These are phyloP conservation scores for Manis pentadactyla DNA, from an alignment of 2,797 vertebrate species.

Conservation along the genomic window DNA sequence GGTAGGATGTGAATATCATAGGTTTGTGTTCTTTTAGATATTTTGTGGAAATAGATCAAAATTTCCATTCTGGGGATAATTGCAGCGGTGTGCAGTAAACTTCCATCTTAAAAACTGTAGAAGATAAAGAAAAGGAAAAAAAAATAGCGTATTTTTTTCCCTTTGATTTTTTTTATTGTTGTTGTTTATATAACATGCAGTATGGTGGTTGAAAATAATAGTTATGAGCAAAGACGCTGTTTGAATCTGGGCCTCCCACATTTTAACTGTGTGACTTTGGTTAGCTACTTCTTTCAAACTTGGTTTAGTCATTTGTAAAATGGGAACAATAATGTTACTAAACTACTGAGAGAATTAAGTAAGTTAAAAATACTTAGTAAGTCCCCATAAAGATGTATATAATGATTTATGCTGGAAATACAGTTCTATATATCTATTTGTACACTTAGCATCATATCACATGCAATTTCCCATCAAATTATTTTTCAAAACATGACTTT, in stretches of 20 bases:
- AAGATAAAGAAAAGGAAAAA: neutral
- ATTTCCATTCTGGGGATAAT: neutral
- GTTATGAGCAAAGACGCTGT: neutral
- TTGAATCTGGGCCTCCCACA: neutral
- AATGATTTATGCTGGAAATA: neutral
- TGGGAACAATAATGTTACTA: neutral
- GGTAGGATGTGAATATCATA: neutral
- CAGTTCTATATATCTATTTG: neutral
- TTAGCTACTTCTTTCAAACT: neutral
- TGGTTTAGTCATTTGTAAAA: neutral
- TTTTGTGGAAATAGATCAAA: neutral
- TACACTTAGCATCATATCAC: neutral
- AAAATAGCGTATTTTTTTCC: neutral
- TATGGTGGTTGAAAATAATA: neutral
- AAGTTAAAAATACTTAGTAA: neutral
- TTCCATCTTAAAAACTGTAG: neutral
- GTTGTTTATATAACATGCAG: neutral
- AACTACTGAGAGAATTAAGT: conserved; percentile 16
- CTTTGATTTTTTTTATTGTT: neutral
- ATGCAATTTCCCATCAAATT: neutral
- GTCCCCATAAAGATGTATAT: neutral
- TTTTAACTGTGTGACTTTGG: neutral
- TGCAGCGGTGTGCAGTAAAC: neutral
- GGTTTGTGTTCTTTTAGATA: neutral
- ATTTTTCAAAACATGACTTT: neutral